These are phyloP conservation scores for Brotula barbata DNA, from an alignment of 2,797 vertebrate genomes.

Conservation along the genomic window DNA sequence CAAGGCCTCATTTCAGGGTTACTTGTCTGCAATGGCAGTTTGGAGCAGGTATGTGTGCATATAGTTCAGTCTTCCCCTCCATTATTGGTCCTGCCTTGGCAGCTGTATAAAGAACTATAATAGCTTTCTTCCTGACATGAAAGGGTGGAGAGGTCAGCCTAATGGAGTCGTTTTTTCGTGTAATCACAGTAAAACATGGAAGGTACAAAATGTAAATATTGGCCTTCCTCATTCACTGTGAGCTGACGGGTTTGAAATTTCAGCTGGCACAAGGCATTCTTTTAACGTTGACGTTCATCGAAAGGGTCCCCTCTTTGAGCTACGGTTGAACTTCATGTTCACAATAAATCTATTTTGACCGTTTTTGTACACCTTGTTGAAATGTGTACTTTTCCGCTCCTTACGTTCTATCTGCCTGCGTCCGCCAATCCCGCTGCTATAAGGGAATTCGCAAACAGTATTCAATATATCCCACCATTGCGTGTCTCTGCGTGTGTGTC, in stretches of 20 bases:
- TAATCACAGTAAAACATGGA: slow-evolving; percentile 74
- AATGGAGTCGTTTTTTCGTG: slow-evolving; percentile 65
- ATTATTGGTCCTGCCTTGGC: slow-evolving; percentile 69
- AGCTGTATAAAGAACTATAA: slow-evolving; percentile 79
- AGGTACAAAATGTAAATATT: slow-evolving; percentile 70
- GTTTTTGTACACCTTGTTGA: slow-evolving; percentile 10
- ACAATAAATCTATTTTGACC: background rate
- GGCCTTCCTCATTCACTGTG: slow-evolving; percentile 62
- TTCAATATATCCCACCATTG: too few species aligned
- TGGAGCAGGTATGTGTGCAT: slow-evolving; percentile 53
- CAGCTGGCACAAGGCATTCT: slow-evolving; percentile 44
- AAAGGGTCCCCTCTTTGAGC: slow-evolving; percentile 1
- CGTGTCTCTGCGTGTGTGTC: too few species aligned
- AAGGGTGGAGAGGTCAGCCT: slow-evolving; percentile 72
- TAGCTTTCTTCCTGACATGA: slow-evolving; percentile 82
- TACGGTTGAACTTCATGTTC: slow-evolving; percentile 2
- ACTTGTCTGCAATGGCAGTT: slow-evolving; percentile 43
- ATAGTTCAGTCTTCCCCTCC: slow-evolving; percentile 37
- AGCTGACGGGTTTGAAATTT: slow-evolving; percentile 61
- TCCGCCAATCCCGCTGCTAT: slow-evolving; percentile 16
- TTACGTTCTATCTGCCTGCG: slow-evolving; percentile 18
- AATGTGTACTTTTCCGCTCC: slow-evolving; percentile 24
- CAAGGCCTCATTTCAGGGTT: slow-evolving; percentile 40
- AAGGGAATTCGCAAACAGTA: slow-evolving; percentile 39
- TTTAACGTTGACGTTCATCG: slow-evolving; percentile 27